Percentiles rank a stretch among this genome's conserved stretches.
Conservation (phyloP, 2,113 vertebrate genomes). For the Anoplopoma fimbria region DNA sequence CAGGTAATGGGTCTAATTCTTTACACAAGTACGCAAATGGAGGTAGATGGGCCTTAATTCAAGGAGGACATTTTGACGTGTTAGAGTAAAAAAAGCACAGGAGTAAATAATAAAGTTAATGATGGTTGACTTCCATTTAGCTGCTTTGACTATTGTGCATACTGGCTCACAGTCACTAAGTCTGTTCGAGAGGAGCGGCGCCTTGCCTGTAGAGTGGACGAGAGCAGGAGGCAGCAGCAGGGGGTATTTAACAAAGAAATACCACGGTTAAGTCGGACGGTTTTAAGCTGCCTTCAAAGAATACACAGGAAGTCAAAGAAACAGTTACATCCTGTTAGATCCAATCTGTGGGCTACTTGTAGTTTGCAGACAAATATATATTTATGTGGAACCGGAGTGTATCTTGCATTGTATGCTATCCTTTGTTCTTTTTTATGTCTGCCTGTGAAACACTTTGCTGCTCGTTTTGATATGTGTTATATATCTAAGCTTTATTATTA, state of each 20-base stretch:
- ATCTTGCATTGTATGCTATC: too few species aligned
- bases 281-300: neutral
- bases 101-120: neutral
- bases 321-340: neutral
- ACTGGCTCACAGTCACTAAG: neutral
- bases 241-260: too few species aligned
- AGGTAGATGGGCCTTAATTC: neutral
- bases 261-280: too few species aligned
- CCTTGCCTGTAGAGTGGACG: neutral
- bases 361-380: neutral
- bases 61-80: neutral
- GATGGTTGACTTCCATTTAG: neutral
- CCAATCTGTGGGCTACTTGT: neutral
- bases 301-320: neutral
- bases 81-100: neutral
- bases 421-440: too few species aligned
- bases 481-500: too few species aligned
- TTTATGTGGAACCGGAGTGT: too few species aligned
- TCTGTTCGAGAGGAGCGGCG: too few species aligned
- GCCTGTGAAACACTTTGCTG: too few species aligned
- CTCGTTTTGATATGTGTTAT: too few species aligned
- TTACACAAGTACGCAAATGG: neutral
- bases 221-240: neutral
- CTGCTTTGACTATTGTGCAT: neutral
- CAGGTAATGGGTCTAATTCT: neutral